phyloP scores from a whole-genome alignment of 2,888 invertebrate species.

The Colostygia pectinataria region DNA sequence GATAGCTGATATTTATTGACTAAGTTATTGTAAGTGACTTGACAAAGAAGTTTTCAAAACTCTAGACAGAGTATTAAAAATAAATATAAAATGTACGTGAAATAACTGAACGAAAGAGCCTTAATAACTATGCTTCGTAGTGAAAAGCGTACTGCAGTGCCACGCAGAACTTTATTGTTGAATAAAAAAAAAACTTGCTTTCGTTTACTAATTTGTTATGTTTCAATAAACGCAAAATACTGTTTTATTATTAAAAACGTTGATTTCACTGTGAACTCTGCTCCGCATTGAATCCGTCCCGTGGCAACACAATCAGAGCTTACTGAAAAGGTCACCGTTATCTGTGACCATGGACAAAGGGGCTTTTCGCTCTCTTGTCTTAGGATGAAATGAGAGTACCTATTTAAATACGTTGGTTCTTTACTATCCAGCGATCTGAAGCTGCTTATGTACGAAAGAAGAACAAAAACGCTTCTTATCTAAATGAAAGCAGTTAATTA shows the following conservation, averaged over 20 bases:
- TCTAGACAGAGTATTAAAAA: too few relatives aligned
- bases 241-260: neutral
- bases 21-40: too few relatives aligned
- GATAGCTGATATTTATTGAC: too few relatives aligned
- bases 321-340: conserved; percentile 10
- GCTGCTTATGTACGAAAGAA: neutral
- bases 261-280: neutral
- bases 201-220: too few relatives aligned
- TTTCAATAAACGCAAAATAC: too few relatives aligned
- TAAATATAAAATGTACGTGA: too few relatives aligned
- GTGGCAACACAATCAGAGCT: neutral
- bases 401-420: conserved; percentile 8
- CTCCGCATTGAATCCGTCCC: conserved; percentile 1
- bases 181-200: too few relatives aligned
- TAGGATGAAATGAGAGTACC: conserved; percentile 3
- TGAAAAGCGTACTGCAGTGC: too few relatives aligned
- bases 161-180: too few relatives aligned
- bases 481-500: conserved; percentile 9
- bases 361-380: conserved; percentile 10
- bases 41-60: too few relatives aligned
- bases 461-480: conserved; percentile 3
- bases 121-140: too few relatives aligned
- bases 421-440: conserved; percentile 1
- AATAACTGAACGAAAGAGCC: too few relatives aligned
- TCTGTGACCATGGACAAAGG: conserved; percentile 7